phyloP scores from a whole-genome alignment of 1,140 invertebrate species.

The Drosophila melanogaster region Release_6_plus_ISO1_MT NC_004354.4:13958001-13958500 shows the following conservation, averaged over 20 bases:
- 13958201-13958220: constrained; percentile 25
- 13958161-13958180: not conserved
- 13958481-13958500: constrained; percentile 41
- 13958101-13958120: not conserved
- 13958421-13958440: not conserved
- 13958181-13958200: not conserved
- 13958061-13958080: too few species aligned
- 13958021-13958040: not conserved
- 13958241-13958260: constrained; percentile 13
- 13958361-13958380: constrained; percentile 68
- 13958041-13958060: not conserved
- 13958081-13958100: too few species aligned
- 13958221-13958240: constrained; percentile 12
- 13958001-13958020: not conserved
- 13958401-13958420: constrained; percentile 17
- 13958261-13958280: constrained; percentile 61
- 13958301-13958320: constrained; percentile 18
- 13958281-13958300: constrained; percentile 67
- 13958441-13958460: constrained; percentile 26
- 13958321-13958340: constrained; percentile 10
- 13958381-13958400: constrained; percentile 48
- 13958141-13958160: too few species aligned
- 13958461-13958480: constrained; percentile 69
- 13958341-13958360: constrained; percentile 45
- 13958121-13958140: too few species aligned